Conservation (phyloP, 2,797 vertebrate species). For the Enteromius argenteus region DNA sequence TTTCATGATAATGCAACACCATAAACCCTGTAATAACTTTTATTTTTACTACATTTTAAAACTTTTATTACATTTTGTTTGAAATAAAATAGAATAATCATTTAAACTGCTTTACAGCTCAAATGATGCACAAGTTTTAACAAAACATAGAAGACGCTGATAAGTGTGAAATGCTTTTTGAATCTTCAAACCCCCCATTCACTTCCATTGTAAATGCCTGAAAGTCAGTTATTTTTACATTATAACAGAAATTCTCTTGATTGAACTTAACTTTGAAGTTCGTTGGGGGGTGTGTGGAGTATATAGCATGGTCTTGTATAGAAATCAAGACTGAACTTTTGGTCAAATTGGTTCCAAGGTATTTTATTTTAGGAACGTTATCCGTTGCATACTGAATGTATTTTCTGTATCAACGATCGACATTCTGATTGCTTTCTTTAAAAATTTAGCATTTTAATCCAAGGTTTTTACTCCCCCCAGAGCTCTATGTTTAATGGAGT, state of each 20-base stretch:
- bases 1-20: not conserved
- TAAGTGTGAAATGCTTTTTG: not conserved
- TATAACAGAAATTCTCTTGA: not conserved
- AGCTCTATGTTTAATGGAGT: constrained; percentile 17
- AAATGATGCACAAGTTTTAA: not conserved
- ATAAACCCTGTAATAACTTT: not conserved
- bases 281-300: not conserved
- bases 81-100: not conserved
- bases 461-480: constrained; percentile 22
- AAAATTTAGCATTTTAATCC: not conserved
- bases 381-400: not conserved
- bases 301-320: not conserved
- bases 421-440: not conserved
- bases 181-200: not conserved
- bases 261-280: not conserved
- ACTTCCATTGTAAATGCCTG: not conserved
- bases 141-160: not conserved
- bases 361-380: not conserved
- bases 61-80: no score
- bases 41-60: no score
- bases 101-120: not conserved
- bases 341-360: not conserved
- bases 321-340: not conserved
- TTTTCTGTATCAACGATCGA: not conserved
- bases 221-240: not conserved